These are phyloP conservation scores for Hypomesus transpacificus DNA, from an alignment of 2,113 vertebrate genomes.

Conservation along the genomic window DNA sequence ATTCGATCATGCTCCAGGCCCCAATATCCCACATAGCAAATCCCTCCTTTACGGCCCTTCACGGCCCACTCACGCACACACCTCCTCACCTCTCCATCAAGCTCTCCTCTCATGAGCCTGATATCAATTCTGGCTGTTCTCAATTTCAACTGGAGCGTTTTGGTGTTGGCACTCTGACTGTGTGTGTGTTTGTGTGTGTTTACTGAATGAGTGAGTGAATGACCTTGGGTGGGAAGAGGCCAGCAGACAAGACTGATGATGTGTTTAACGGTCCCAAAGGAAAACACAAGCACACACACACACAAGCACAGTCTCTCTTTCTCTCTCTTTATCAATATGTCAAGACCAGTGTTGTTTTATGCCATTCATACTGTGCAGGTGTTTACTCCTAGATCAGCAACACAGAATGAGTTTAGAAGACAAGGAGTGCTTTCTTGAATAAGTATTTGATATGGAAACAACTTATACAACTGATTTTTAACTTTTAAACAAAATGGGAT, in stretches of 20 bases:
- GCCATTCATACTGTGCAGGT: constrained; percentile 20
- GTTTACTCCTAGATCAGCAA: background rate
- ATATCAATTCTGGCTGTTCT: constrained; percentile 7
- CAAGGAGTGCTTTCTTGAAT: constrained; percentile 31
- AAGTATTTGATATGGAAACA: background rate
- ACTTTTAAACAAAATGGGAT: no score
- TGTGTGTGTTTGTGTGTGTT: constrained; percentile 11
- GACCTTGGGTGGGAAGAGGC: constrained; percentile 42
- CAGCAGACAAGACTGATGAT: constrained; percentile 30
- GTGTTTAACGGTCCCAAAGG: constrained; percentile 31
- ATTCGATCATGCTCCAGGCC: no score
- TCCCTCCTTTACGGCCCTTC: background rate
- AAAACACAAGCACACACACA: background rate
- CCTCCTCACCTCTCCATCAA: constrained; percentile 20
- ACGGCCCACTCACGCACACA: background rate
- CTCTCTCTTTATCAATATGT: constrained; percentile 25
- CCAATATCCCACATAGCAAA: constrained; percentile 1
- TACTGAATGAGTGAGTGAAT: constrained; percentile 2
- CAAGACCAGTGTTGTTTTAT: constrained; percentile 22
- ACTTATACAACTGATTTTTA: no score
- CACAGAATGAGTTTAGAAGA: background rate
- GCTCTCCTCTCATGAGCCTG: constrained; percentile 3
- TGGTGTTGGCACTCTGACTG: background rate
- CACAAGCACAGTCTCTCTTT: constrained; percentile 6
- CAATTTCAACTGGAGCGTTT: constrained; percentile 11